These are phyloP conservation scores for Papilio demoleus DNA, from an alignment of 2,888 invertebrate species.

Conservation along the genomic window DNA sequence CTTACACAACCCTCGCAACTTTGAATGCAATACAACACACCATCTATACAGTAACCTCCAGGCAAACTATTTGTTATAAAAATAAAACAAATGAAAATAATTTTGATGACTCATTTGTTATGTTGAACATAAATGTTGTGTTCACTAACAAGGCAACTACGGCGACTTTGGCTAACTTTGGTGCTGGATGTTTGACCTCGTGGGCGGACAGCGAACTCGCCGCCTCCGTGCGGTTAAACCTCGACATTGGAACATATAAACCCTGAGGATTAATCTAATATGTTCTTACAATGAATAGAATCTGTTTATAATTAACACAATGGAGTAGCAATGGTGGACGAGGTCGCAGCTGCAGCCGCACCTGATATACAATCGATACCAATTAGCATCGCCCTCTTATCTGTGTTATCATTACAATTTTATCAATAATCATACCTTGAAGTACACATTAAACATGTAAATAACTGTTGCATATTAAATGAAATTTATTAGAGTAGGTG, in stretches of 20 bases:
- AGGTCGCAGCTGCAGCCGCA: background rate
- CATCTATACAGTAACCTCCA: too few species aligned
- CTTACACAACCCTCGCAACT: background rate
- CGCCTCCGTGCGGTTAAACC: background rate
- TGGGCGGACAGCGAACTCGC: background rate
- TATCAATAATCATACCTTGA: background rate
- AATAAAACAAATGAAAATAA: too few species aligned
- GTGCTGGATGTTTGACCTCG: background rate
- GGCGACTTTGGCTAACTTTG: background rate
- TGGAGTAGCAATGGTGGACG: background rate
- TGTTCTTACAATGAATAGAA: background rate
- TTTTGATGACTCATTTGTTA: too few species aligned
- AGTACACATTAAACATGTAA: too few species aligned
- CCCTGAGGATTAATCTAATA: background rate
- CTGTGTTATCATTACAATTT: slow-evolving; percentile 1
- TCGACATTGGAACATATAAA: background rate
- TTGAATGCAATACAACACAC: too few species aligned
- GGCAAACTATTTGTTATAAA: too few species aligned
- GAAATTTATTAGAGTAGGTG: background rate
- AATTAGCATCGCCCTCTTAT: slow-evolving; percentile 6
- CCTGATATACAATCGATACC: slow-evolving; percentile 13
- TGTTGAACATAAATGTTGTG: background rate
- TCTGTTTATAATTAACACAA: background rate
- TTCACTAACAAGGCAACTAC: background rate
- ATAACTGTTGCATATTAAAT: background rate